phyloP scores from a whole-genome alignment of 2,888 invertebrate species.

The Pseudococcus longispinus region DNA sequence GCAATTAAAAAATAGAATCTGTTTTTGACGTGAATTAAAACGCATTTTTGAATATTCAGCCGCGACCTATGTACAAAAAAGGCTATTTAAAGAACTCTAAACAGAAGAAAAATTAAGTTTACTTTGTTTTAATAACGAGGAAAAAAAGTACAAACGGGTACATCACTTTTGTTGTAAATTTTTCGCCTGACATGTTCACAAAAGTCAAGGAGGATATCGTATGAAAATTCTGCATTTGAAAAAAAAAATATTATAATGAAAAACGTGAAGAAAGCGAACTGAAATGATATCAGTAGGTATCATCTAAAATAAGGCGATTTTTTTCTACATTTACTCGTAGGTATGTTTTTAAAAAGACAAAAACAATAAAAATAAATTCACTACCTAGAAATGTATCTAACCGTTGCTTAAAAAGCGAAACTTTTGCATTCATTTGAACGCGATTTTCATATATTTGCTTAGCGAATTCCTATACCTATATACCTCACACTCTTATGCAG shows the following conservation, averaged over 20 bases:
- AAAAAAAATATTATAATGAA: not conserved
- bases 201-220: not conserved
- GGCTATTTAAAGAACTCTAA: not conserved
- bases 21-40: not conserved
- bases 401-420: not conserved
- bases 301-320: not conserved
- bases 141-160: not conserved
- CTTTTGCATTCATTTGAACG: not conserved
- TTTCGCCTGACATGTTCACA: not conserved
- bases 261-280: not conserved
- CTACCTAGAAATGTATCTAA: not conserved
- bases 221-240: not conserved
- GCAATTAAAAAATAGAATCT: not conserved
- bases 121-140: not conserved
- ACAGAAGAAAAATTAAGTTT: not conserved
- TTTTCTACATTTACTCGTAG: not conserved
- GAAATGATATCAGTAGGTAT: not conserved
- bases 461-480: not conserved
- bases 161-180: not conserved
- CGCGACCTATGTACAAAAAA: not conserved
- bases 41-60: not conserved
- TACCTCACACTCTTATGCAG: not conserved
- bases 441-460: not conserved
- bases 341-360: constrained; percentile 13
- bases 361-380: constrained; percentile 26